Base-by-base conservation (phyloP, 2,113 vertebrate genomes). In the Prietella phreatophila region DNA sequence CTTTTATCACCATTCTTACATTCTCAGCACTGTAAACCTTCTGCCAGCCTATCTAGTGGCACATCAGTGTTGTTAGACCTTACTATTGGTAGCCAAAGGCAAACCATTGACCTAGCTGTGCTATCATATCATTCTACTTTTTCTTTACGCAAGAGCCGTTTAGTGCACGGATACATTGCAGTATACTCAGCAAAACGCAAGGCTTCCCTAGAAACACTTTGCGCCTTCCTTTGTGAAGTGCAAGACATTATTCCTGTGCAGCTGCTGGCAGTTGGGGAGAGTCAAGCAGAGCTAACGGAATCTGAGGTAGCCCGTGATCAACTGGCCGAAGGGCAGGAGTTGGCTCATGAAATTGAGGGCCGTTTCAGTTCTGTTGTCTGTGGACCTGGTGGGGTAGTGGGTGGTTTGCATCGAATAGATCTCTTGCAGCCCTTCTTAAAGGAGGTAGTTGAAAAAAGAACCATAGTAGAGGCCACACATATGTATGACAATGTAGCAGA, bases 161-260 rank as follows among this genome's bases (percentile, higher is more conserved):
- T 99, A 76, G 97, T 99, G 69, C 98, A 99, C 55, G 98, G 98
- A 13, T 99, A 97, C 94, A 96, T 99, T 86, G 93, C 97, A 10
- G 97, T 97, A 53, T 99, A 99, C 91, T 97, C 98, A 0, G 97
- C 97, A n/a, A 94, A 94, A 15, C 96, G 98, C 47, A 95, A 94
- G 50, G 97, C 98, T 0, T 99, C 98, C 25, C 87, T 99, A 95
- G 97, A 98, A 90, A 97, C 96, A 79, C 93, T 99, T 1, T 95
- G 98, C 47, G 97, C 98, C 91, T 99, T 99, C 91, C 94, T 99
- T 56, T 97, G 97, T 91, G 98, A 99, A 92, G 97, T 99, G 86
- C 98, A 97, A 93, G 98, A 99, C 84, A 97, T 99, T 80, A 96
- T 99, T 87, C 98, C 98, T 39, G 91, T 99, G 19, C 98, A 99